These are phyloP conservation scores for Neogale vison DNA, from an alignment of 2,113 vertebrate genomes.

Conservation along the genomic window DNA sequence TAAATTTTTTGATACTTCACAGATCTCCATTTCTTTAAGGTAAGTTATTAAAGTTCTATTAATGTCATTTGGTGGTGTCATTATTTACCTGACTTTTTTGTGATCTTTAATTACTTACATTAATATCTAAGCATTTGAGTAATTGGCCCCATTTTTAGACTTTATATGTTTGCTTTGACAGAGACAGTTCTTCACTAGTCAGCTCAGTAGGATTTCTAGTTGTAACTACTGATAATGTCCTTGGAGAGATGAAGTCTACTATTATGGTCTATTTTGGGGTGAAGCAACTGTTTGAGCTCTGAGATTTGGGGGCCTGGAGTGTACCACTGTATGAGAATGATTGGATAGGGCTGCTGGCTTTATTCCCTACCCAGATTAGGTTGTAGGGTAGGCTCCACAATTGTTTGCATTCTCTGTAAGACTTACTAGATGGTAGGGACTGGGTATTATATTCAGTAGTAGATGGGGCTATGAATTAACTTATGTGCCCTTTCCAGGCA, in stretches of 20 bases:
- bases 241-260: not conserved
- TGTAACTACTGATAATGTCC: not conserved
- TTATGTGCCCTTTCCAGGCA: not conserved
- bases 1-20: not conserved
- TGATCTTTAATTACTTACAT: not conserved
- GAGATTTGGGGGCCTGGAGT: not conserved
- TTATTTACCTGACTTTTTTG: not conserved
- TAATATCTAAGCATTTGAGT: not conserved
- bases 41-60: not conserved
- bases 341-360: not conserved
- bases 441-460: not conserved
- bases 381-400: not conserved
- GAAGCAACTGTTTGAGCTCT: not conserved
- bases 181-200: not conserved
- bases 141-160: not conserved
- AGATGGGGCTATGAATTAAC: not conserved
- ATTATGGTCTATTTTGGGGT: too few relatives aligned
- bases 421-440: not conserved
- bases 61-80: not conserved
- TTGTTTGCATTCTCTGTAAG: not conserved
- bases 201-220: not conserved
- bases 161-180: not conserved
- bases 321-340: not conserved
- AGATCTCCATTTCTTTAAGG: not conserved
- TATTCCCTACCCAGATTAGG: not conserved